Percentiles rank a stretch among this genome's conserved stretches.
These are phyloP conservation scores for Pelecanus crispus DNA, from an alignment of 2,113 vertebrate species.

Conservation along the genomic window DNA sequence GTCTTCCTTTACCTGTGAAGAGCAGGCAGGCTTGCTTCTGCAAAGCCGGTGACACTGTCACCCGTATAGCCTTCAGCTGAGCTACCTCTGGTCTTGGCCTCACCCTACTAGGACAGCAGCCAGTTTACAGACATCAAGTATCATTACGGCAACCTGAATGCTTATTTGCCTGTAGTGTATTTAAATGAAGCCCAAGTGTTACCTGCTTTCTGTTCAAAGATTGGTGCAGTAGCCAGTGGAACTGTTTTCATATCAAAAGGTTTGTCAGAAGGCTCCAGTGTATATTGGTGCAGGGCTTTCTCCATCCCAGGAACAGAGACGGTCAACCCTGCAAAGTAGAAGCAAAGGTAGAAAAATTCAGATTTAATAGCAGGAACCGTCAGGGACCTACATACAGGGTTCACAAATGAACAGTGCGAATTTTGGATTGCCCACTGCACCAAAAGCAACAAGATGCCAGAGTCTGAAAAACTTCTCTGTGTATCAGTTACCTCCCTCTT, in stretches of 20 bases:
- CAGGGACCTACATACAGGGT: not conserved
- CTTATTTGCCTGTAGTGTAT: not conserved
- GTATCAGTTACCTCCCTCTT: not conserved
- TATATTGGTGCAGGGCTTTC: constrained; percentile 95
- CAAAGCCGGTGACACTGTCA: not conserved
- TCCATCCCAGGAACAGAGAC: constrained; percentile 94
- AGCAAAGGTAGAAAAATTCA: not conserved
- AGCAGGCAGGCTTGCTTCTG: not conserved
- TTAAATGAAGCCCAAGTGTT: not conserved
- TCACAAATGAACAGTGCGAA: not conserved
- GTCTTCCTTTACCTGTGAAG: not conserved
- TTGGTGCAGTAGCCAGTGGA: constrained; percentile 84
- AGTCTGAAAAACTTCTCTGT: not conserved
- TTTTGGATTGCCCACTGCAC: not conserved
- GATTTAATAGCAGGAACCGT: not conserved
- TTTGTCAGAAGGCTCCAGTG: constrained; percentile 90
- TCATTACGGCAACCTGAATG: rapidly evolving
- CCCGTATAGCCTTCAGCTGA: not conserved
- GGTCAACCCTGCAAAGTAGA: constrained; percentile 76
- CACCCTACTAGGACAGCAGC: not conserved
- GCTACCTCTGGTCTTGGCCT: not conserved
- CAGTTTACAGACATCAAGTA: not conserved
- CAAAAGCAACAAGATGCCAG: not conserved
- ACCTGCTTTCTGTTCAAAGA: constrained; percentile 93
- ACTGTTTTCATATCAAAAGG: constrained; percentile 93